phyloP scores from a whole-genome alignment of 2,113 vertebrate species.

The Herpetotheres cachinnans region DNA sequence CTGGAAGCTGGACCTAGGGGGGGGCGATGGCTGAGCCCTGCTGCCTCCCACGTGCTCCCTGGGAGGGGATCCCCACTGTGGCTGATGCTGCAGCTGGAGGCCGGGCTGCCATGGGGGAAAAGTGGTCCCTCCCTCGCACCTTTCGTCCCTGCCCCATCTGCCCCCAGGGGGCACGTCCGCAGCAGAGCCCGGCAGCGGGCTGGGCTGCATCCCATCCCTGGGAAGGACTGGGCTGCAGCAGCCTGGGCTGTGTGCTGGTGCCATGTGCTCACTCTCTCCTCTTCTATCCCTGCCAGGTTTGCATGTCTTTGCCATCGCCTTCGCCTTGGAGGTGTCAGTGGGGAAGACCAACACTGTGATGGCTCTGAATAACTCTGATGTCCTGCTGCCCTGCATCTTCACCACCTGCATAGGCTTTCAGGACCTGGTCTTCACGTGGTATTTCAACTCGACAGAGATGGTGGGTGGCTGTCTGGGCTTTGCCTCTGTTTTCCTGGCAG shows the following conservation, averaged over 20 bases:
- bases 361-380: conserved; percentile 86
- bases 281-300: conserved; percentile 34
- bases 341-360: conserved; percentile 85
- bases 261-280: not conserved
- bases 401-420: conserved; percentile 88
- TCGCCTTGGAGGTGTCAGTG: conserved; percentile 85
- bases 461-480: not conserved
- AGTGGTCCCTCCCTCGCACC: not conserved
- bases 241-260: fast-evolving
- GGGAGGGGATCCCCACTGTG: not conserved
- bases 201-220: not conserved
- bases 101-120: too few species aligned
- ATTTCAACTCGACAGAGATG: conserved; percentile 66
- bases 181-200: not conserved
- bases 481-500: not conserved
- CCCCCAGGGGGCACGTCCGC: fast-evolving
- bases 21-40: not conserved
- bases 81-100: not conserved
- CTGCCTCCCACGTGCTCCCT: not conserved
- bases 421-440: conserved; percentile 87
- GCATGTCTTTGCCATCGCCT: conserved; percentile 33
- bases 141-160: not conserved
- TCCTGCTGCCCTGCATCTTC: conserved; percentile 87
- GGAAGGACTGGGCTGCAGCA: not conserved
- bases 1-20: not conserved